Conservation (phyloP, 2,113 vertebrate genomes). For the Bubo bubo region DNA sequence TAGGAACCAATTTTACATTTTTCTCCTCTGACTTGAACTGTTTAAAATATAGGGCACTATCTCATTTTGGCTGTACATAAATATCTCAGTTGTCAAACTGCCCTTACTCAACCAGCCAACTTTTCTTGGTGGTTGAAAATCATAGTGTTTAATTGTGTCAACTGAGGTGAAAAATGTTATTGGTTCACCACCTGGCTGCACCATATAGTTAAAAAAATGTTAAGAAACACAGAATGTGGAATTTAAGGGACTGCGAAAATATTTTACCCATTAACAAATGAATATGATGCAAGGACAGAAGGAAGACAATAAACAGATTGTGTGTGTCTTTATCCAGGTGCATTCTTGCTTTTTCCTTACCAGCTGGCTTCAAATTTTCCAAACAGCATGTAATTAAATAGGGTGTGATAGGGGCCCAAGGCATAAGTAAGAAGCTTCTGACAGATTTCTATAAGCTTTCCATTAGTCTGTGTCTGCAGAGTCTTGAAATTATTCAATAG, state of each 20-base stretch:
- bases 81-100: slow-evolving; percentile 73
- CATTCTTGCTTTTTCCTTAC: background rate
- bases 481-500: background rate
- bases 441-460: background rate
- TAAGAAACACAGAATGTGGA: background rate
- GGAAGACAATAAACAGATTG: background rate
- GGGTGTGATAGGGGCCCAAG: background rate
- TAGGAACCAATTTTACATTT: slow-evolving; percentile 75
- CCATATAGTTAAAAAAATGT: background rate
- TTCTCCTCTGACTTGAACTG: slow-evolving; percentile 77
- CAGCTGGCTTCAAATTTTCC: background rate
- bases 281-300: background rate
- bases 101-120: slow-evolving; percentile 56
- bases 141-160: slow-evolving; percentile 58
- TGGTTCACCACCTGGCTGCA: slow-evolving; percentile 38
- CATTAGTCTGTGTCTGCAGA: background rate
- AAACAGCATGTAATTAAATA: background rate
- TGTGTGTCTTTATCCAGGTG: background rate
- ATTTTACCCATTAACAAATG: background rate
- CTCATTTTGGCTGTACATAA: slow-evolving; percentile 70
- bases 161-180: slow-evolving; percentile 21
- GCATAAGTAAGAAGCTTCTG: background rate
- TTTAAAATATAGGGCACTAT: slow-evolving; percentile 76
- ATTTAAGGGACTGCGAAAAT: background rate
- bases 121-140: slow-evolving; percentile 61